Evolutionary conservation across 2,113 vertebrate genomes (phyloP).

Genomic region (Limanda limanda): DNA sequence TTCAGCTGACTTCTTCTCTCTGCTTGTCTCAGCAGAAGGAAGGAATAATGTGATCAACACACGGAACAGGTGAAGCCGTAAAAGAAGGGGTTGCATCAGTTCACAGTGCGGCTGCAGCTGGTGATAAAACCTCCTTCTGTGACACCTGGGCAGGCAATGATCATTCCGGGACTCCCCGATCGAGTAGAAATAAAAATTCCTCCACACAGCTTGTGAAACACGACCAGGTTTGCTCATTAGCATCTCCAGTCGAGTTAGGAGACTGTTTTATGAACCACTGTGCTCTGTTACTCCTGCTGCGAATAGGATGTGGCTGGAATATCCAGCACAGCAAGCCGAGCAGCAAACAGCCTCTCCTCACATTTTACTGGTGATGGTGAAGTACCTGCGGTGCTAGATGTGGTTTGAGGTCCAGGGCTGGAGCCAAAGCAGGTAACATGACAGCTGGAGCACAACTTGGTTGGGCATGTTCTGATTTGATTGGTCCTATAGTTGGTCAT

Average conservation of each 20-base stretch:
- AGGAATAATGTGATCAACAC: no score
- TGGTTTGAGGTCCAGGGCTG: neutral
- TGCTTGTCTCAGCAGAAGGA: no score
- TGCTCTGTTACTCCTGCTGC: neutral
- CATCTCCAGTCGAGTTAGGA: neutral
- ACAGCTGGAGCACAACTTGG: neutral
- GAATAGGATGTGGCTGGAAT: neutral
- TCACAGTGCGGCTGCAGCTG: neutral
- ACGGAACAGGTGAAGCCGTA: neutral
- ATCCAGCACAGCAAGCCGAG: neutral
- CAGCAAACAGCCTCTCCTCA: neutral
- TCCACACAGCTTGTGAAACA: neutral
- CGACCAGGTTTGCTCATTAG: neutral
- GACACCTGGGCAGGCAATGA: neutral
- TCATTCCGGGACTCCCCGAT: neutral
- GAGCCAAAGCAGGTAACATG: neutral
- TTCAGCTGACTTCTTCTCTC: neutral
- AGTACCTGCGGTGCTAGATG: neutral
- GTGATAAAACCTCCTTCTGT: neutral
- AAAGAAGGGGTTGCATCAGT: neutral
- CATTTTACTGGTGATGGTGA: neutral
- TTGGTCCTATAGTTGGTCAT: no score
- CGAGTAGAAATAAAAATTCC: neutral
- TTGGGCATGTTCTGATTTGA: no score
- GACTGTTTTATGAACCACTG: neutral